Conservation (phyloP, 2,888 invertebrate species). For the Temnothorax unifasciatus region DNA sequence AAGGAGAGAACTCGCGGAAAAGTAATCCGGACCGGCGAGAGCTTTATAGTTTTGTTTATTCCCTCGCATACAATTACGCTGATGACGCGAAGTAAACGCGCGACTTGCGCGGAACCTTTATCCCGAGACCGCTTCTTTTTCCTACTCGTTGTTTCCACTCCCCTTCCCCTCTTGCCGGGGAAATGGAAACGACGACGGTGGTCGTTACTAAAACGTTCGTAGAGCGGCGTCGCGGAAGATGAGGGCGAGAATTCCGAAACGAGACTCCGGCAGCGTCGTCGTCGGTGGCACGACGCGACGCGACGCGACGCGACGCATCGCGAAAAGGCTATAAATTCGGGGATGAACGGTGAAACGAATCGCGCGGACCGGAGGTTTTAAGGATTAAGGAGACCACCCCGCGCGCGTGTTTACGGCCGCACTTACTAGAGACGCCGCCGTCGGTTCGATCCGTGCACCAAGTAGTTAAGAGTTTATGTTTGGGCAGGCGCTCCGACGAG, state of each 20-base stretch:
- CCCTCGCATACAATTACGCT: conserved; percentile 80
- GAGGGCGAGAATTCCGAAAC: conserved; percentile 56
- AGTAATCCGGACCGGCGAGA: conserved; percentile 76
- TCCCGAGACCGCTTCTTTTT: conserved; percentile 44
- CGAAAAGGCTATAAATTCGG: conserved; percentile 59
- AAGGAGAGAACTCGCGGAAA: conserved; percentile 72
- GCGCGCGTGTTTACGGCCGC: conserved; percentile 41
- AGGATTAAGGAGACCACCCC: conserved; percentile 54
- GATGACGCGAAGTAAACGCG: conserved; percentile 75
- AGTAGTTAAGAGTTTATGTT: conserved; percentile 41
- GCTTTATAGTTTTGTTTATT: conserved; percentile 82
- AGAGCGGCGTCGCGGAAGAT: conserved; percentile 54
- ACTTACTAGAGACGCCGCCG: conserved; percentile 33
- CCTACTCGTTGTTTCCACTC: not conserved
- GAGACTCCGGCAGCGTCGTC: conserved; percentile 42
- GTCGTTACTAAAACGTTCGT: conserved; percentile 57
- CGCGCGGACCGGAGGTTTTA: conserved; percentile 15
- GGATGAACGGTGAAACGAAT: conserved; percentile 47
- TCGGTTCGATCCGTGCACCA: conserved; percentile 26
- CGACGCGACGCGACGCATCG: conserved; percentile 22
- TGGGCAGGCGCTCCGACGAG: conserved; percentile 3
- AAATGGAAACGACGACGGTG: conserved; percentile 42
- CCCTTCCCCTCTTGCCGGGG: not conserved
- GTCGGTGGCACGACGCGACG: conserved; percentile 8
- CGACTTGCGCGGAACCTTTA: conserved; percentile 60